These are phyloP conservation scores for Harpalus rufipes DNA, from an alignment of 2,888 invertebrate species.

Conservation along the genomic window DNA sequence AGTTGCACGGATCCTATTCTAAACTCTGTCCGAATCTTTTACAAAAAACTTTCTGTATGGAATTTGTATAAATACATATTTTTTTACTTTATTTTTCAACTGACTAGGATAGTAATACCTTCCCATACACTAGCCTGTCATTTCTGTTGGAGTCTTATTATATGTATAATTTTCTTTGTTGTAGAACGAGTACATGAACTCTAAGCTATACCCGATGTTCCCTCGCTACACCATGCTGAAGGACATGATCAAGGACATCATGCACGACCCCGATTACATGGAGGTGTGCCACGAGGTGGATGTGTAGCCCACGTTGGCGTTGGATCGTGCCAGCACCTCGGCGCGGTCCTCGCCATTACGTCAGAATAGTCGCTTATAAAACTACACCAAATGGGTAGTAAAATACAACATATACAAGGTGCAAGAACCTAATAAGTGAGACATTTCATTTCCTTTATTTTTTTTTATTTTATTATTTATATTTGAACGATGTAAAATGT, in stretches of 20 bases:
- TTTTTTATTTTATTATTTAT: not conserved
- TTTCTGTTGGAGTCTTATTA: too few relatives aligned
- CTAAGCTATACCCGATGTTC: slow-evolving; percentile 95
- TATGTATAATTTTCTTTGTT: not conserved
- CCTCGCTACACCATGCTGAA: slow-evolving; percentile 97
- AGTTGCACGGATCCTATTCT: too few relatives aligned
- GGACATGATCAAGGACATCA: slow-evolving; percentile 97
- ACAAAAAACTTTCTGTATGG: too few relatives aligned
- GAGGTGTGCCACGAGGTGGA: slow-evolving; percentile 96
- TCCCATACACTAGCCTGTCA: too few relatives aligned
- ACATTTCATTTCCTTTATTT: not conserved
- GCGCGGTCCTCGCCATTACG: slow-evolving; percentile 8
- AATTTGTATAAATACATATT: too few relatives aligned
- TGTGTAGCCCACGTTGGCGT: slow-evolving; percentile 81
- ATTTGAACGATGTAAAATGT: too few relatives aligned
- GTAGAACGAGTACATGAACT: slow-evolving; percentile 87
- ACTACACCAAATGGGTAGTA: not conserved
- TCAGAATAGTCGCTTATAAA: slow-evolving; percentile 20
- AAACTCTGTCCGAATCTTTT: too few relatives aligned
- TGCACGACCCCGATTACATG: slow-evolving; percentile 98
- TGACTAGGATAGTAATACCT: too few relatives aligned
- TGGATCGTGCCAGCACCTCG: slow-evolving; percentile 39
- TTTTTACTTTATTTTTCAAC: too few relatives aligned
- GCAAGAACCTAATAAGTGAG: not conserved
- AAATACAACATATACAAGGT: not conserved